Evolutionary conservation across 2,888 invertebrate genomes (phyloP).

Genomic region (Heliconius ismenius): DNA sequence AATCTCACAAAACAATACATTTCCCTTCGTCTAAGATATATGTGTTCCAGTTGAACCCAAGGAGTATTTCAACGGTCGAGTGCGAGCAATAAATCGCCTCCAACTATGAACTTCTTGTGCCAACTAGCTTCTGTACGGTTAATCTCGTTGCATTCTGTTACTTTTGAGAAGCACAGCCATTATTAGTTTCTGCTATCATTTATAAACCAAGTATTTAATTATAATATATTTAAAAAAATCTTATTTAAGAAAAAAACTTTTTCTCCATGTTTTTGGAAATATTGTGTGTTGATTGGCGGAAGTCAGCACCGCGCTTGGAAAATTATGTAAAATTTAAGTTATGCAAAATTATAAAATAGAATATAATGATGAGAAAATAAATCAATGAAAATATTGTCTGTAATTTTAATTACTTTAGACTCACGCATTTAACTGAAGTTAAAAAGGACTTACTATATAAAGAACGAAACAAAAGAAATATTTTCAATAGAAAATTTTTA

Average conservation of each 20-base stretch:
- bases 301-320: no score
- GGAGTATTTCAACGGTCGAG: conserved; percentile 32
- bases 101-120: conserved; percentile 29
- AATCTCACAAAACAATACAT: conserved; percentile 12
- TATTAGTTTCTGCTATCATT: conserved; percentile 14
- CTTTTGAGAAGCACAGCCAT: conserved; percentile 18
- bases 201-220: neutral
- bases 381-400: no score
- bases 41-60: conserved; percentile 30
- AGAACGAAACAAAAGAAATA: neutral
- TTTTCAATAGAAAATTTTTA: neutral
- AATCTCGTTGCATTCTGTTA: conserved; percentile 26
- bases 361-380: no score
- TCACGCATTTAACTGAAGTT: no score
- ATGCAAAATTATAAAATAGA: no score
- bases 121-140: conserved; percentile 26
- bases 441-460: neutral
- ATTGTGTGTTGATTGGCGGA: no score
- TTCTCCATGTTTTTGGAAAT: neutral
- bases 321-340: no score
- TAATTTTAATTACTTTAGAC: no score
- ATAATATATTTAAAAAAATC: neutral
- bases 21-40: conserved; percentile 31
- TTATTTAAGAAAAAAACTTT: neutral
- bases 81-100: conserved; percentile 34